Percentiles rank a stretch among this genome's conserved stretches.
Conservation (phyloP, 2,888 invertebrate species). For the Latrodectus elegans region DNA sequence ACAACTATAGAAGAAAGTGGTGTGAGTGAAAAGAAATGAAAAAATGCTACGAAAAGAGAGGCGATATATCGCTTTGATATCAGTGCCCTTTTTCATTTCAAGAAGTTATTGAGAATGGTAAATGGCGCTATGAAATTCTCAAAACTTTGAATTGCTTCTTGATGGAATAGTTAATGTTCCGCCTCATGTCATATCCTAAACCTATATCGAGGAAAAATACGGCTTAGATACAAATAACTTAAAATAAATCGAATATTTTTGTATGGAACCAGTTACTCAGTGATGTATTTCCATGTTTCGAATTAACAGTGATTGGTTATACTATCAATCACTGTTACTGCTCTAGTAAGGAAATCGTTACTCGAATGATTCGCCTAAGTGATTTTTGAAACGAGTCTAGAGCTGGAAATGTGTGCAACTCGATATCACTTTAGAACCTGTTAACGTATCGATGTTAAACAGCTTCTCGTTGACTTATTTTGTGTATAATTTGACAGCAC, state of each 20-base stretch:
- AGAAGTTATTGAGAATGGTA: too few species aligned
- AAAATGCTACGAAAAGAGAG: neutral
- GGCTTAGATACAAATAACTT: slow-evolving; percentile 19
- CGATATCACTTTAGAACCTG: too few species aligned
- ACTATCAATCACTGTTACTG: too few species aligned
- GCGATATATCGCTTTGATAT: neutral
- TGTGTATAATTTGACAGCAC: neutral
- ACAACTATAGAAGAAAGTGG: slow-evolving; percentile 36
- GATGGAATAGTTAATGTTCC: neutral
- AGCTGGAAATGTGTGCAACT: too few species aligned
- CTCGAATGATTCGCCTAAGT: too few species aligned
- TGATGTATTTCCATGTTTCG: too few species aligned
- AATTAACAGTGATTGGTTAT: too few species aligned
- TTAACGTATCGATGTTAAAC: too few species aligned
- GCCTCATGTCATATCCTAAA: slow-evolving; percentile 56
- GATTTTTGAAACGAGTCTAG: too few species aligned
- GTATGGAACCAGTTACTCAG: slow-evolving; percentile 10
- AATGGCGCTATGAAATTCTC: neutral
- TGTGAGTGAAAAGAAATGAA: slow-evolving; percentile 54
- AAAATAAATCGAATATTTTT: slow-evolving; percentile 60
- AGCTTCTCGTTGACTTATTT: neutral
- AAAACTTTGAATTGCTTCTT: neutral
- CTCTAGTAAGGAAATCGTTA: too few species aligned
- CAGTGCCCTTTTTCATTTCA: too few species aligned
- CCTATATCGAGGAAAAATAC: neutral